Percentiles rank a stretch among this genome's conserved stretches.
Conservation (phyloP, 2,888 invertebrate species). For the Tipula lateralis region DNA sequence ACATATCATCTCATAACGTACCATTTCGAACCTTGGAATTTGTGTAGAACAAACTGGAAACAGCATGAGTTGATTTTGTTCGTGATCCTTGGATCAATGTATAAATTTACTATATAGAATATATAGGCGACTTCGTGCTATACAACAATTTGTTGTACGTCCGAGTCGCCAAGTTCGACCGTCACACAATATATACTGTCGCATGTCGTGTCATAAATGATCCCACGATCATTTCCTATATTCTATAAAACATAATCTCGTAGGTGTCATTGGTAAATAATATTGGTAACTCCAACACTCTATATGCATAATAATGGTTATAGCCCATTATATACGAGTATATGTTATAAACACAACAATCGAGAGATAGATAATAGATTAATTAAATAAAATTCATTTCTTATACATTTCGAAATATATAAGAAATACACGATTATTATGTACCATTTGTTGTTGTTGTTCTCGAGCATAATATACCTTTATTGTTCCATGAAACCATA, state of each 20-base stretch:
- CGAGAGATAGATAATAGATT: neutral
- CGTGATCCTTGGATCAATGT: neutral
- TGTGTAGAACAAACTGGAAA: neutral
- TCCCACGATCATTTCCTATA: neutral
- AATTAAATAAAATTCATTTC: neutral
- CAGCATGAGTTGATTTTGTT: neutral
- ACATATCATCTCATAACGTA: neutral
- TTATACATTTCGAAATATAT: neutral
- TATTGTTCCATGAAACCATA: slow-evolving; percentile 11
- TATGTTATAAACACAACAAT: neutral
- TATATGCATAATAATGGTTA: neutral
- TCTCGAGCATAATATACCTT: neutral
- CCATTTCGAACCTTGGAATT: neutral
- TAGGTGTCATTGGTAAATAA: neutral
- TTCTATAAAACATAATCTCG: neutral
- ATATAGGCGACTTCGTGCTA: neutral
- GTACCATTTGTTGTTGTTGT: neutral
- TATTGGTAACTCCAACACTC: neutral
- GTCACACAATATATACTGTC: neutral
- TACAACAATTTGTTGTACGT: neutral
- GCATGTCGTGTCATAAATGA: neutral
- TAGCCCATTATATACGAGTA: no score
- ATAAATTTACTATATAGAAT: neutral
- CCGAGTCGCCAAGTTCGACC: neutral
- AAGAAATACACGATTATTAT: neutral